Evolutionary conservation across 2,888 invertebrate genomes (phyloP).

Genomic region (Adelphocoris suturalis): DNA sequence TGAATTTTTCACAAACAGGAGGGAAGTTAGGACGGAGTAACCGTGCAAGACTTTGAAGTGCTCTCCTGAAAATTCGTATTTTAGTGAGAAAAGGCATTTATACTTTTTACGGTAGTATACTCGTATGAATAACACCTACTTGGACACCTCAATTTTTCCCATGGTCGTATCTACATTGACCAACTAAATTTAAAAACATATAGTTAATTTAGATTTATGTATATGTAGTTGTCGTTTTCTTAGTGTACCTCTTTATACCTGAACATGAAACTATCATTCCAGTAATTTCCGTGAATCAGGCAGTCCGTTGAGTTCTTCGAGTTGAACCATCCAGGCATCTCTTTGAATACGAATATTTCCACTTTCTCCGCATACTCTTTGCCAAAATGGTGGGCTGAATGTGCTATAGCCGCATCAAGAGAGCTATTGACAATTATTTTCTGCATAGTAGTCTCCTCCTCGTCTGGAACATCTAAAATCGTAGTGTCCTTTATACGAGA

Average conservation of each 20-base stretch:
- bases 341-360: not conserved
- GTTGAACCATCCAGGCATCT: constrained; percentile 1
- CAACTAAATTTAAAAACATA: too few species aligned
- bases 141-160: too few species aligned
- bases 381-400: not conserved
- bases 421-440: not conserved
- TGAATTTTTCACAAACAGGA: too few species aligned
- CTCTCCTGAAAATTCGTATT: too few species aligned
- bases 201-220: too few species aligned
- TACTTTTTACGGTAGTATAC: too few species aligned
- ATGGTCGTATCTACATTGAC: too few species aligned
- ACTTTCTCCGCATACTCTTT: not conserved
- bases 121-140: too few species aligned
- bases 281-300: not conserved
- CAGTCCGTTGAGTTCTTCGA: not conserved
- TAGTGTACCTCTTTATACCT: not conserved
- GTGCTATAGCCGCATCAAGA: not conserved
- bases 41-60: too few species aligned
- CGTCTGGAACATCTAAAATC: not conserved
- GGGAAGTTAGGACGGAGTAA: too few species aligned
- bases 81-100: too few species aligned
- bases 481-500: not conserved
- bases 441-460: constrained; percentile 16
- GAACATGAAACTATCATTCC: not conserved
- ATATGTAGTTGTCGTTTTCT: too few species aligned